Evolutionary conservation across 2,888 invertebrate genomes (phyloP), one percentile per base, ranked within the genome.

Genomic region (Peribatodes rhomboidaria): DNA sequence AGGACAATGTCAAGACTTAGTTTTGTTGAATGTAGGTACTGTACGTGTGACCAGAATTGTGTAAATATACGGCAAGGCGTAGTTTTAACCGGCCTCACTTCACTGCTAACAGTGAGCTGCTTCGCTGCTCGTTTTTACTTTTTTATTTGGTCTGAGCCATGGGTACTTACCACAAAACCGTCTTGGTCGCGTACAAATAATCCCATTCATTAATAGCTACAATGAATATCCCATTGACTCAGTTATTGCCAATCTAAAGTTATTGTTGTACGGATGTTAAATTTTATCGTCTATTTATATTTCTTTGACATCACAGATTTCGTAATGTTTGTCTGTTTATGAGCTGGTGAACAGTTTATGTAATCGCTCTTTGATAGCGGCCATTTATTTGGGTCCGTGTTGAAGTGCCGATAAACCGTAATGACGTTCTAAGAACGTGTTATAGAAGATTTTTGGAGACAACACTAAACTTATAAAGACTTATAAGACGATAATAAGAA

Each of bases 321-420:
- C 78, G 86, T 82, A 81, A 89, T 84, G 86, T 83, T 85, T 86
- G 83, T 82, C 80, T 81, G 81, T 89, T 89, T 87, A 89, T 87
- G 86, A 82, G 85, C 81, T 86, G 85, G 88, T 87, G 86, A 88
- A 89, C 89, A 86, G 86, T 88, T 86, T 82, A 78, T 86, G 87
- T 88, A 88, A 90, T 89, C 84, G 86, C 73, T 83, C 73, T 88
- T 89, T 88, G 89, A 89, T 89, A 85, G 88, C 85, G 70, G 84
- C 85, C 80, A 84, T 89, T 88, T 88, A 87, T 88, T 88, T 88
- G 70, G 81, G 80, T 77, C 74, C 80, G 71, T 74, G 78, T 81
- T 78, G 79, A 85, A 85, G 83, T 80, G 78, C 78, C 86, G 79
- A 88, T 88, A 88, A 87, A 88, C 75, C 80, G 83, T 86, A 86